Conservation (phyloP, 2,888 invertebrate species). For the Ophion ventricosus region DNA sequence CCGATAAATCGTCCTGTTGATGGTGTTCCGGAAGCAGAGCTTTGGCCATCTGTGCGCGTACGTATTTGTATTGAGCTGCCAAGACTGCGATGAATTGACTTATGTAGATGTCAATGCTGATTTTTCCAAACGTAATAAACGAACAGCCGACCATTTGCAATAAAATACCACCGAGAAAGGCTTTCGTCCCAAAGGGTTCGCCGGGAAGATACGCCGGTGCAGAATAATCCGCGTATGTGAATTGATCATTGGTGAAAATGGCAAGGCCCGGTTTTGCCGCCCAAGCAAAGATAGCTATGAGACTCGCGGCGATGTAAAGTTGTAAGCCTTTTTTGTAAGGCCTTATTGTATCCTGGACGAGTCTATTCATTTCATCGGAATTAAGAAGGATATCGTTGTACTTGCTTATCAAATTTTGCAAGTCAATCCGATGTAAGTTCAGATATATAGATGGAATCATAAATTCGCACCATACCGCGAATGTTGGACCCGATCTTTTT, state of each 20-base stretch:
- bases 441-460: conserved; percentile 63
- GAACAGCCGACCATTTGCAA: conserved; percentile 54
- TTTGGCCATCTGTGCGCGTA: conserved; percentile 57
- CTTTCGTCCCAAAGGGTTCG: conserved; percentile 63
- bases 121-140: conserved; percentile 64
- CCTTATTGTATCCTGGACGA: conserved; percentile 39
- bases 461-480: conserved; percentile 62
- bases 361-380: conserved; percentile 47
- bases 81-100: conserved; percentile 69
- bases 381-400: conserved; percentile 61
- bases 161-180: conserved; percentile 62
- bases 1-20: conserved; percentile 19
- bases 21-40: conserved; percentile 29
- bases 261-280: conserved; percentile 45
- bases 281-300: conserved; percentile 60
- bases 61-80: conserved; percentile 70
- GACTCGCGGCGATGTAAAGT: conserved; percentile 64
- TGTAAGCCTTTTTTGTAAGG: conserved; percentile 64
- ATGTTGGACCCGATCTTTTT: conserved; percentile 61
- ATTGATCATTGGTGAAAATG: conserved; percentile 60
- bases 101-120: conserved; percentile 70
- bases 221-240: conserved; percentile 67
- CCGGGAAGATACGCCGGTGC: conserved; percentile 64
- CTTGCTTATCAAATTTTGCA: conserved; percentile 63
- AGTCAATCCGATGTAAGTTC: conserved; percentile 54